Evolutionary conservation across 2,797 vertebrate species (phyloP), one percentile per base, ranked within the genome.

Genomic region (Psittacula derbiana): DNA sequence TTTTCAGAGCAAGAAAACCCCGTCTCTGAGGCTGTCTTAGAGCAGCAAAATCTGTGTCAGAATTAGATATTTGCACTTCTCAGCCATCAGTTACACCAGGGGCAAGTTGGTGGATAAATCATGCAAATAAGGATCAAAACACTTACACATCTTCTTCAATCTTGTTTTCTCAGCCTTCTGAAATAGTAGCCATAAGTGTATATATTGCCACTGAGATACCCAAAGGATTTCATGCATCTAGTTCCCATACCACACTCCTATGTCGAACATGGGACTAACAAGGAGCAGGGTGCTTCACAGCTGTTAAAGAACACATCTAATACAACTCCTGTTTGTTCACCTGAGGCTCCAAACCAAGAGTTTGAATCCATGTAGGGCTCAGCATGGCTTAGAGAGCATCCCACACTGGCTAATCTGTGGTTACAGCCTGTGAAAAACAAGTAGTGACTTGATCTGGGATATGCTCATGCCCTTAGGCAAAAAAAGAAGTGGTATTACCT

Each of bases 121-220:
- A 71, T 91, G 73, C 47, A 96, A 88, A 88, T 84, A 69, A 93
- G 33, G 44, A 81, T 84, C 52, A 75, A 92, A 92, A 89, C 74
- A 52, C 65, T 88, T 44, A 43, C 53, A 79, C 57, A 74, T 81
- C 80, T 81, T 33, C 57, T 92, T 90, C 70, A 72, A 4, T 60
- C 60, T 80, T 71, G 53, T 83, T 67, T 90, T 79, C n/a, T 93
- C 71, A 72, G 66, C 23, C 33, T 91, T 88, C 86, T 79, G 44
- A 84, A 84, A 65, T 12, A 64, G 70, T 27, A 61, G 74, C 33
- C 2, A 0, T 33, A 64, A 52, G 19, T 38, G 12, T 47, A 53
- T 58, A 11, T 52, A 67, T 52, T 71, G 65, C n/a, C 76, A 11
- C 8, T 70, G 75, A 66, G 60, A 52, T 5, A 50, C 62, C 25